phyloP scores from a whole-genome alignment of 2,113 vertebrate species.

The Toxotes jaculatrix region DNA sequence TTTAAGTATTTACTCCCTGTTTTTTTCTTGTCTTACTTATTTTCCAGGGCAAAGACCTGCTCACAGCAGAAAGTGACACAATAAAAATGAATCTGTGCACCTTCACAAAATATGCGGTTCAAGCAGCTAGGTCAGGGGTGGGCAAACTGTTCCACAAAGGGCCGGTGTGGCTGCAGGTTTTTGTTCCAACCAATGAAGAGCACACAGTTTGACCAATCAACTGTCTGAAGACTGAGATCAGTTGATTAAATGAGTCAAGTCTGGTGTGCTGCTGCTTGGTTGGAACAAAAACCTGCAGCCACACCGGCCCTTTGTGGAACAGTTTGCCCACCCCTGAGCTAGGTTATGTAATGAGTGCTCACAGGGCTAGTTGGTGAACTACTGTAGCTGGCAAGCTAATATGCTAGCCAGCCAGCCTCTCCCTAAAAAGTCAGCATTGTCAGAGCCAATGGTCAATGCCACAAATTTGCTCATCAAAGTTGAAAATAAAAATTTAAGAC shows the following conservation, averaged over 20 bases:
- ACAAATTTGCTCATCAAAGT: background rate
- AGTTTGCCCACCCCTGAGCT: too few relatives aligned
- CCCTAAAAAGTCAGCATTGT: background rate
- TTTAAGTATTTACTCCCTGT: background rate
- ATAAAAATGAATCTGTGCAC: background rate
- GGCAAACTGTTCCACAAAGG: too few relatives aligned
- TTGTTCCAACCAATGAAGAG: too few relatives aligned
- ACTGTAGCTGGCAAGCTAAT: background rate
- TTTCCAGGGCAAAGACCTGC: background rate
- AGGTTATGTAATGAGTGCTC: background rate
- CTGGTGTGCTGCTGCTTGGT: too few relatives aligned
- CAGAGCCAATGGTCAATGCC: background rate
- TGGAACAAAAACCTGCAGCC: too few relatives aligned
- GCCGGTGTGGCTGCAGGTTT: too few relatives aligned
- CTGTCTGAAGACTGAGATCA: too few relatives aligned
- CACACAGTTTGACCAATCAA: too few relatives aligned
- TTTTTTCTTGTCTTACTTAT: background rate
- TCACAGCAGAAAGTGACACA: background rate
- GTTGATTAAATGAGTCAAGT: too few relatives aligned
- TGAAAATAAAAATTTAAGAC: background rate
- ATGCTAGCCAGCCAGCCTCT: too few relatives aligned
- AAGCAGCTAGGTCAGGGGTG: background rate
- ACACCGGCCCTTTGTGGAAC: too few relatives aligned
- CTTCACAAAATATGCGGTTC: background rate
- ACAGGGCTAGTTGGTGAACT: background rate